Evolutionary conservation across 2,113 vertebrate genomes (phyloP).

Genomic region (Arizona elegans): DNA sequence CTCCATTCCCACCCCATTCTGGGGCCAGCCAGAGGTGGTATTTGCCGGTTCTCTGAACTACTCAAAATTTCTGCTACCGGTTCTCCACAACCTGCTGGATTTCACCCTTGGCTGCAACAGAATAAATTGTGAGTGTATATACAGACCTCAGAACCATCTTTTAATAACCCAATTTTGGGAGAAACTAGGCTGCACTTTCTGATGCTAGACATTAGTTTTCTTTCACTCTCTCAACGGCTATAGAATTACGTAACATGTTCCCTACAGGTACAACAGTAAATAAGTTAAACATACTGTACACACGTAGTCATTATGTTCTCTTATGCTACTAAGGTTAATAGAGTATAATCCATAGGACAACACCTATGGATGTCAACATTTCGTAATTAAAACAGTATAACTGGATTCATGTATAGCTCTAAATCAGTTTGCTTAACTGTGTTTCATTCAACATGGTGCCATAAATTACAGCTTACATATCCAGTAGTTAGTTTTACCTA

Average conservation of each 20-base stretch:
- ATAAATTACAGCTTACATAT: not conserved
- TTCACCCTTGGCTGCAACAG: not conserved
- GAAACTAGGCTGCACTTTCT: not conserved
- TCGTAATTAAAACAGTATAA: not conserved
- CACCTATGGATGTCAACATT: not conserved
- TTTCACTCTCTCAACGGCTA: too few relatives aligned
- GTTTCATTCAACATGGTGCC: not conserved
- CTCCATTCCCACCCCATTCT: too few relatives aligned
- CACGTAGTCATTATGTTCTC: not conserved
- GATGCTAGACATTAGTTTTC: not conserved
- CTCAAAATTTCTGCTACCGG: too few relatives aligned
- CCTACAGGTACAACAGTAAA: not conserved
- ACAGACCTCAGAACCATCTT: not conserved
- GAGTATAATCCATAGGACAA: not conserved
- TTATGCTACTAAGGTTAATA: not conserved
- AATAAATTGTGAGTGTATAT: not conserved
- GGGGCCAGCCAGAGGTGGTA: too few relatives aligned
- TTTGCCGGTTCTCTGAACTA: too few relatives aligned
- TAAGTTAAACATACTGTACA: not conserved
- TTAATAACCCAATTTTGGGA: not conserved
- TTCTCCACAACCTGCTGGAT: too few relatives aligned
- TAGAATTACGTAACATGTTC: not conserved
- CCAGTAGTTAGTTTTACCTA: not conserved
- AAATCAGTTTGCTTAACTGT: not conserved
- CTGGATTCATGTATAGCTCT: not conserved